phyloP scores from a whole-genome alignment of 2,113 vertebrate genomes.

The Trinectes maculatus region DNA sequence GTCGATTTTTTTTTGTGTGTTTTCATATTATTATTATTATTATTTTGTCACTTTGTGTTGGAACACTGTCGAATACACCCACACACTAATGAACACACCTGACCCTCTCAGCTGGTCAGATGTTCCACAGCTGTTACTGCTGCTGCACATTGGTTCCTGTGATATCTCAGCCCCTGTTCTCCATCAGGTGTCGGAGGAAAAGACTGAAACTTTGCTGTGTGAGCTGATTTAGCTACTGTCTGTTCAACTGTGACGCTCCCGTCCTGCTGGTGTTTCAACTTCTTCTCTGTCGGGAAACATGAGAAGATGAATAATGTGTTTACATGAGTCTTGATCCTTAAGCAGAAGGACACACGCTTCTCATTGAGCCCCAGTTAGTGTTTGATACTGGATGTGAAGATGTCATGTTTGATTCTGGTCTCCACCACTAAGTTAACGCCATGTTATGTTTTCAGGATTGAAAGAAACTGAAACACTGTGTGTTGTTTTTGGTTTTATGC shows the following conservation, averaged over 20 bases:
- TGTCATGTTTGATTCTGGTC: not conserved
- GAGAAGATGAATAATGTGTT: conserved; percentile 30
- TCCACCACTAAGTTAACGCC: not conserved
- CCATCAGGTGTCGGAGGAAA: not conserved
- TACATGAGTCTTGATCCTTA: conserved; percentile 40
- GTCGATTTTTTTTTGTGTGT: not conserved
- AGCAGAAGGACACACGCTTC: not conserved
- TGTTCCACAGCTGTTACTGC: no score
- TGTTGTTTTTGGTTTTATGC: conserved; percentile 31
- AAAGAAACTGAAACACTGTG: not conserved
- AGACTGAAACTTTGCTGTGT: not conserved
- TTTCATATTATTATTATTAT: conserved; percentile 4
- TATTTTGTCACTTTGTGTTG: conserved; percentile 17
- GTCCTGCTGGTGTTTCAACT: conserved; percentile 7
- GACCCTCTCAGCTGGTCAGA: no score
- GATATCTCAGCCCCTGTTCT: not conserved
- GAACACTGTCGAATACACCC: conserved; percentile 22
- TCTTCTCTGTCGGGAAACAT: not conserved
- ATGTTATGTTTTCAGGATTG: conserved; percentile 15
- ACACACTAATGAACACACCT: conserved; percentile 1
- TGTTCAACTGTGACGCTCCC: conserved; percentile 11
- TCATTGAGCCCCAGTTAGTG: not conserved
- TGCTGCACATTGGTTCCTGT: not conserved
- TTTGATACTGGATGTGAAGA: no score
- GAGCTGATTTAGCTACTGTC: conserved; percentile 1